Conservation (phyloP, 2,797 vertebrate species). For the Etheostoma perlongum region DNA sequence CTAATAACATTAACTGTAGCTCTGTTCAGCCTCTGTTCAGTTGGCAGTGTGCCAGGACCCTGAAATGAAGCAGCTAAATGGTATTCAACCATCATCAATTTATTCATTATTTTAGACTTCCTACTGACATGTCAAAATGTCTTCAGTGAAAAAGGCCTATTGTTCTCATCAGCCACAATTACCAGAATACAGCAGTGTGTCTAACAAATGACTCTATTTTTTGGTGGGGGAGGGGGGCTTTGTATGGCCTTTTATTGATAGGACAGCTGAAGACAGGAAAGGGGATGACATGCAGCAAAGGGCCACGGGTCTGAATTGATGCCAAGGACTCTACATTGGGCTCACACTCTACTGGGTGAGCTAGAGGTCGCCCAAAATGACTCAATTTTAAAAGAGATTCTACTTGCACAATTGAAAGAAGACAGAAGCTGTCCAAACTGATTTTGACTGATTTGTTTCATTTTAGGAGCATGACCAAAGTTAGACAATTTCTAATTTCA, state of each 20-base stretch:
- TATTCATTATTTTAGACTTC: background rate
- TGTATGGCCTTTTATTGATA: no score
- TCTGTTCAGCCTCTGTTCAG: background rate
- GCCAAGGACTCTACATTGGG: no score
- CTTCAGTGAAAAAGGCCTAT: background rate
- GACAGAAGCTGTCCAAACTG: background rate
- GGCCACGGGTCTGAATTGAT: no score
- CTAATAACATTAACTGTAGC: conserved; percentile 1
- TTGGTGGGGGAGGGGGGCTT: no score
- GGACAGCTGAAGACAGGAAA: no score
- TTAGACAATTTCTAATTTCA: background rate
- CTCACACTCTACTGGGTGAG: no score
- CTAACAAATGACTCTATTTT: no score
- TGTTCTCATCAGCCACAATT: background rate
- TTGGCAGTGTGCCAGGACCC: background rate
- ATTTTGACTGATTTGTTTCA: background rate
- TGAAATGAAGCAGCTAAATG: background rate
- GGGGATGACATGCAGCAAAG: no score
- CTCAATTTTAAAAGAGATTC: background rate
- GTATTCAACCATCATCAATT: conserved; percentile 2
- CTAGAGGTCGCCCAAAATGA: background rate
- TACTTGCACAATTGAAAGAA: background rate
- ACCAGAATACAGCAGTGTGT: background rate
- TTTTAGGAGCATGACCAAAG: background rate
- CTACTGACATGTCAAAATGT: background rate